phyloP scores from a whole-genome alignment of 2,113 vertebrate species.

The Elephantulus edwardii region DNA sequence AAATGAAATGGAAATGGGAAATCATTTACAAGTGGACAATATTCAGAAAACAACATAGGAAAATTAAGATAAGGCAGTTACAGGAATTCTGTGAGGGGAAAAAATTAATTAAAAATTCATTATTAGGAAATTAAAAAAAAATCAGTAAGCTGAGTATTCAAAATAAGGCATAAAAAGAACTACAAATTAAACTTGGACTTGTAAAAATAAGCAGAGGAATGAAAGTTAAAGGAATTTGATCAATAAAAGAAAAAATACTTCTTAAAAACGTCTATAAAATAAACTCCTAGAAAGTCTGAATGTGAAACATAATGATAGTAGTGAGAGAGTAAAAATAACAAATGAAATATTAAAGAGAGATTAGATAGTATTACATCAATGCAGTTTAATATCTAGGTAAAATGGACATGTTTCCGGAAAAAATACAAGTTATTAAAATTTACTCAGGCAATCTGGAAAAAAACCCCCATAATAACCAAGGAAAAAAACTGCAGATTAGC shows the following conservation, averaged over 20 bases:
- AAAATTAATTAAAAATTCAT: neutral
- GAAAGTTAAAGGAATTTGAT: constrained; percentile 27
- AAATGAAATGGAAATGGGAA: neutral
- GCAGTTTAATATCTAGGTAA: neutral
- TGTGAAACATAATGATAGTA: neutral
- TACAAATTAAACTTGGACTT: neutral
- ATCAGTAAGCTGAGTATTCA: neutral
- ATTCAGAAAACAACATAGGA: neutral
- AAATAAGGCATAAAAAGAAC: constrained; percentile 13
- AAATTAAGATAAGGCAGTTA: neutral
- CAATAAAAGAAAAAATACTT: neutral
- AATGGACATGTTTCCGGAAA: neutral
- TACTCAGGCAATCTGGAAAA: neutral
- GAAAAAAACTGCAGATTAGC: neutral
- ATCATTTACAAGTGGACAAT: neutral
- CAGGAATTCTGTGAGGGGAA: neutral
- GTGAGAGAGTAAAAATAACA: neutral
- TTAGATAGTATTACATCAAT: neutral
- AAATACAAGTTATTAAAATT: constrained; percentile 27
- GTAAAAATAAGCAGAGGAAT: neutral
- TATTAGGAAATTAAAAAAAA: neutral
- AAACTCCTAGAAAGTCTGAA: neutral
- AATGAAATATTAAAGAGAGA: neutral
- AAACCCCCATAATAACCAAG: neutral
- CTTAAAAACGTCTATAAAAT: neutral